Conservation (phyloP, 2,888 invertebrate species). For the Catocala nupta region DNA sequence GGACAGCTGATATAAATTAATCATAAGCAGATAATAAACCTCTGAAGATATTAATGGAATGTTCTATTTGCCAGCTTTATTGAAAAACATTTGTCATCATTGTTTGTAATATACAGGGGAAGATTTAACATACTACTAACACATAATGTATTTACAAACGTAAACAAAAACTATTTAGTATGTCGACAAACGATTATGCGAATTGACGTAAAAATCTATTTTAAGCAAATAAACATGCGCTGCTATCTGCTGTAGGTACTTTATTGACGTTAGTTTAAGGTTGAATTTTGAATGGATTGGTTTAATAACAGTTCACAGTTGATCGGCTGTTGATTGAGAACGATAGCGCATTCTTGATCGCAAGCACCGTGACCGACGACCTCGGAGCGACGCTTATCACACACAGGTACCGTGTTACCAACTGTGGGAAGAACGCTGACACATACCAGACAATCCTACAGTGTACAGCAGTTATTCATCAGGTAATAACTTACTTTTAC, state of each 20-base stretch:
- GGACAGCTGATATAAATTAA: too few relatives aligned
- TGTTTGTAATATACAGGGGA: too few relatives aligned
- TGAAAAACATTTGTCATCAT: too few relatives aligned
- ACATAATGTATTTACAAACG: background rate
- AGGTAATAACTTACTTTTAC: too few relatives aligned
- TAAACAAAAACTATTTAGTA: constrained; percentile 27
- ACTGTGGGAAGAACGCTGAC: too few relatives aligned
- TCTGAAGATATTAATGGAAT: too few relatives aligned
- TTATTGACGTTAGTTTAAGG: constrained; percentile 4
- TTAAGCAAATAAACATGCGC: background rate
- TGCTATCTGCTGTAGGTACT: background rate
- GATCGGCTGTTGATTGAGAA: constrained; percentile 48
- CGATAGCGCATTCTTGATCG: constrained; percentile 55
- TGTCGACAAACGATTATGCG: constrained; percentile 1
- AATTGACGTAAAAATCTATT: constrained; percentile 18
- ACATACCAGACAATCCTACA: too few relatives aligned
- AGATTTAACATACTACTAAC: too few relatives aligned
- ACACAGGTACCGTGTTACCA: constrained; percentile 32
- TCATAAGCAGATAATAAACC: too few relatives aligned
- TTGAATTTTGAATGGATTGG: constrained; percentile 19
- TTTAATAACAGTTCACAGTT: constrained; percentile 53
- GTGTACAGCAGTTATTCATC: too few relatives aligned
- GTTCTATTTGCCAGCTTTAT: too few relatives aligned
- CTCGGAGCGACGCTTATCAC: constrained; percentile 43
- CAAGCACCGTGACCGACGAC: constrained; percentile 59